Percentiles rank a stretch among this genome's conserved stretches.
These are phyloP conservation scores for Heliconius erato DNA, from an alignment of 2,888 invertebrate species.

Conservation along the genomic window DNA sequence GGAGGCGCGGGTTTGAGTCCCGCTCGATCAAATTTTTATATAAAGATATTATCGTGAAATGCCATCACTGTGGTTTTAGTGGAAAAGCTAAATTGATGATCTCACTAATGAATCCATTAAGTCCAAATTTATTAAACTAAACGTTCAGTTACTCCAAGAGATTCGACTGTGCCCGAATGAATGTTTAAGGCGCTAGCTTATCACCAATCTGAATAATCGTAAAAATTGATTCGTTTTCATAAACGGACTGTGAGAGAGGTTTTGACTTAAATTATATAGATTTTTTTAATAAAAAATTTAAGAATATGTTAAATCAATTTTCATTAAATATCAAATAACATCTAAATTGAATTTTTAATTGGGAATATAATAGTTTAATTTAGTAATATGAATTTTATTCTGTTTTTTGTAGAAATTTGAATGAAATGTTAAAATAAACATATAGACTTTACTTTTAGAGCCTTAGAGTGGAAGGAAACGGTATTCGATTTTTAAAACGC, in stretches of 20 bases:
- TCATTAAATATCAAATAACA: background rate
- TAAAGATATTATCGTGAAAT: constrained; percentile 19
- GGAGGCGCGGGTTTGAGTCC: too few species aligned
- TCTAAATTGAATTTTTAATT: background rate
- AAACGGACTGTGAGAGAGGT: constrained; percentile 38
- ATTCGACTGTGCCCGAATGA: constrained; percentile 10
- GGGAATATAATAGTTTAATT: too few species aligned
- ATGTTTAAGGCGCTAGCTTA: constrained; percentile 43
- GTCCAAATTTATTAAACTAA: constrained; percentile 20
- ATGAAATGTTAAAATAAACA: too few species aligned
- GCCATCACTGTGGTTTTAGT: background rate
- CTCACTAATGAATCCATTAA: constrained; percentile 31
- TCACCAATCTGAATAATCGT: constrained; percentile 48
- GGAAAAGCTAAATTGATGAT: constrained; percentile 16
- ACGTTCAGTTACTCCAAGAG: constrained; percentile 16
- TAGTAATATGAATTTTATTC: too few species aligned
- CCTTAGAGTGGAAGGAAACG: too few species aligned
- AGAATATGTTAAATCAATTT: background rate
- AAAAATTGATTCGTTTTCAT: constrained; percentile 53
- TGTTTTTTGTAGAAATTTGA: too few species aligned
- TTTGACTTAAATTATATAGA: constrained; percentile 27
- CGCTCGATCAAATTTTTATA: too few species aligned
- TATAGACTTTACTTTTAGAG: too few species aligned
- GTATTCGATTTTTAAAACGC: too few species aligned
- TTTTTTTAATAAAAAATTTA: constrained; percentile 1